These are phyloP conservation scores for Chrysolina haemoptera DNA, from an alignment of 2,888 invertebrate species.

Conservation along the genomic window DNA sequence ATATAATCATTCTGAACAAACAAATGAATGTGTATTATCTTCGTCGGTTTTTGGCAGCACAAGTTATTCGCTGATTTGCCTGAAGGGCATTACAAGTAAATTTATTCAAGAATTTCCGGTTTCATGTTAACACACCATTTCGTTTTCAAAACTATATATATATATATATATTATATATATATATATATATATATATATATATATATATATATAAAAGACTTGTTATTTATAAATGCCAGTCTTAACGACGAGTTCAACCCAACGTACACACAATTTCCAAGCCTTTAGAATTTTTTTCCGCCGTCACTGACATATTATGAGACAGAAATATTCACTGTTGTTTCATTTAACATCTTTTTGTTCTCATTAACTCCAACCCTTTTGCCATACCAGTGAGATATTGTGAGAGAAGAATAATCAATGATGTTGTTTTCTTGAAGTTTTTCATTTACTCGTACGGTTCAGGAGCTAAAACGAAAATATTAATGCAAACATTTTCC, in stretches of 20 bases:
- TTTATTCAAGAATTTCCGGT: constrained; percentile 21
- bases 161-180: not conserved
- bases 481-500: no score
- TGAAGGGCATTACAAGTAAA: constrained; percentile 8
- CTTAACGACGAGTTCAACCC: not conserved
- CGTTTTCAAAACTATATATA: not conserved
- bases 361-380: no score
- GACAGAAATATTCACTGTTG: no score
- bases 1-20: constrained; percentile 37
- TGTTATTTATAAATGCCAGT: not conserved
- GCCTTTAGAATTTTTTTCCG: no score
- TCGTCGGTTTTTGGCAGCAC: constrained; percentile 14
- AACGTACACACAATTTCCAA: not conserved
- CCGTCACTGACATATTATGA: no score
- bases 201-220: not conserved
- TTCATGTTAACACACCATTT: not conserved
- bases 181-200: not conserved
- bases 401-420: no score
- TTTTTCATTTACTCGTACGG: no score
- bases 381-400: no score
- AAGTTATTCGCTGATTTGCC: constrained; percentile 7
- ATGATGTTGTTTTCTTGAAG: no score
- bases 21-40: constrained; percentile 27
- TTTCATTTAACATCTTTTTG: no score
- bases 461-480: no score